Evolutionary conservation across 2,113 vertebrate species (phyloP).

Genomic region (Cottus gobio): DNA sequence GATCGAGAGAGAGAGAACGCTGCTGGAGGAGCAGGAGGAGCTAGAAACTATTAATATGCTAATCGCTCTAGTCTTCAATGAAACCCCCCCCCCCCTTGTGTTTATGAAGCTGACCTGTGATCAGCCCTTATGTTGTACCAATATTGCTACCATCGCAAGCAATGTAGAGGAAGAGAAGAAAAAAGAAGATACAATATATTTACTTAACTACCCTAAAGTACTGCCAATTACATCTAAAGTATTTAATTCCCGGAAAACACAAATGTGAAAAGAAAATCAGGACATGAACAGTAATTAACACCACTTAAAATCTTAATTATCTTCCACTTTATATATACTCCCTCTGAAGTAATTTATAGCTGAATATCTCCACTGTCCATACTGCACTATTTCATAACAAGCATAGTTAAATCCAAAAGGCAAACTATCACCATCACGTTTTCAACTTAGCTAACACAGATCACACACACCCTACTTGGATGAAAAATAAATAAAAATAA

Average conservation of each 20-base stretch:
- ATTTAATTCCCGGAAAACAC: not conserved
- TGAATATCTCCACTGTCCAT: not conserved
- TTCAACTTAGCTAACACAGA: not conserved
- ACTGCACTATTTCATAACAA: not conserved
- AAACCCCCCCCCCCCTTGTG: constrained; percentile 49
- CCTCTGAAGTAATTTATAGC: not conserved
- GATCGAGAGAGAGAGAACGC: constrained; percentile 24
- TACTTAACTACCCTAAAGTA: not conserved
- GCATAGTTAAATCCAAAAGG: not conserved
- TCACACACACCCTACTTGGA: not conserved
- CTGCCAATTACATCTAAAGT: not conserved
- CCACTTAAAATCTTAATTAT: not conserved
- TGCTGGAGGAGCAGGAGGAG: constrained; percentile 67
- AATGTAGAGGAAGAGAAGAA: not conserved
- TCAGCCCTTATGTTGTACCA: constrained; percentile 15
- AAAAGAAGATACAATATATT: not conserved
- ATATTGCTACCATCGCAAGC: not conserved
- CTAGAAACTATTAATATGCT: constrained; percentile 74
- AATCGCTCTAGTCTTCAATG: constrained; percentile 56
- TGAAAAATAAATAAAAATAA: not conserved
- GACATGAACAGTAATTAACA: not conserved
- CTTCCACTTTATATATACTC: not conserved
- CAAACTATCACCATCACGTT: not conserved
- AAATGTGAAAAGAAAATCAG: not conserved
- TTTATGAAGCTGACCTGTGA: constrained; percentile 53